Percentiles rank a stretch among this genome's conserved stretches.
phyloP scores from a whole-genome alignment of 2,888 invertebrate genomes.

The Drosophila neutralis region DNA sequence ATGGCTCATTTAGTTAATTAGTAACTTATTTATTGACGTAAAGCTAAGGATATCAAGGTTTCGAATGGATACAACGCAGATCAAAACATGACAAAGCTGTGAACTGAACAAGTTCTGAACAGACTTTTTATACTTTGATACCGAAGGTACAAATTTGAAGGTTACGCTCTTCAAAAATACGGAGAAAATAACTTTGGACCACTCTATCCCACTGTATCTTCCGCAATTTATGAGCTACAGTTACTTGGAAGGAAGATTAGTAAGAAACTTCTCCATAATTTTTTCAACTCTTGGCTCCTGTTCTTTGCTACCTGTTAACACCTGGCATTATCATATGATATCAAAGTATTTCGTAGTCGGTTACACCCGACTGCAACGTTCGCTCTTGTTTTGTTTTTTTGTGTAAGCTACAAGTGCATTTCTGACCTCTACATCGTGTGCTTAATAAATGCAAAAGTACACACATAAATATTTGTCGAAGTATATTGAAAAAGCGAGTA shows the following conservation, averaged over 20 bases:
- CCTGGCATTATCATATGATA: background rate
- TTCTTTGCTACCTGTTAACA: background rate
- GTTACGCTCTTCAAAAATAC: too few species aligned
- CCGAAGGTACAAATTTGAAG: background rate
- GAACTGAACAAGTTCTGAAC: background rate
- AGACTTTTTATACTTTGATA: background rate
- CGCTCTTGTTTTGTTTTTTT: background rate
- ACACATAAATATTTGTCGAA: background rate
- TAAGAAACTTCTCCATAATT: rapidly evolving
- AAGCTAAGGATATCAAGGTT: background rate
- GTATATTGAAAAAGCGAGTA: background rate
- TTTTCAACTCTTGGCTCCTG: too few species aligned
- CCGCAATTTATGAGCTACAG: background rate
- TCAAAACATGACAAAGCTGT: background rate
- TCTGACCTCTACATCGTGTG: background rate
- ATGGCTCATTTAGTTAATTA: slow-evolving; percentile 20
- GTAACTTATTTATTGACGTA: background rate
- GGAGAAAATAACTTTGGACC: background rate
- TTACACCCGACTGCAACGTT: too few species aligned
- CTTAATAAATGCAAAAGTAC: background rate
- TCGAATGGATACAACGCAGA: background rate
- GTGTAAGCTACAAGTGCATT: background rate
- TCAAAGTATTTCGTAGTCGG: background rate
- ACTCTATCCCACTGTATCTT: background rate
- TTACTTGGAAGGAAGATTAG: too few species aligned